Conservation (phyloP, 2,797 vertebrate species). For the Parauchenoglanis ngamensis region DNA sequence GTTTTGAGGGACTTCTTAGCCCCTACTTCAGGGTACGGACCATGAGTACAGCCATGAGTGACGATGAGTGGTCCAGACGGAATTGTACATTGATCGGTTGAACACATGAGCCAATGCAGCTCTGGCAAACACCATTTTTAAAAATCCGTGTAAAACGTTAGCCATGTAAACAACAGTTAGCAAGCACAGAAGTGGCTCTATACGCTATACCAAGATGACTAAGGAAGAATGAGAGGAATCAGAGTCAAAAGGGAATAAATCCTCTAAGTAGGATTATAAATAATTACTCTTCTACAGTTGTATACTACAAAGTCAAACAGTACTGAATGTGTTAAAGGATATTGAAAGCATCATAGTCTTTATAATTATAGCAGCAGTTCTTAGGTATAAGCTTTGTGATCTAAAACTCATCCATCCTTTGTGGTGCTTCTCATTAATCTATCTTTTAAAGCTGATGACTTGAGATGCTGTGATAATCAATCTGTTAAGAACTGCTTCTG, state of each 20-base stretch:
- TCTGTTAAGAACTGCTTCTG: not conserved
- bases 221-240: not conserved
- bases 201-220: not conserved
- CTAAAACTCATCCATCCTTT: not conserved
- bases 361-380: not conserved
- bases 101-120: too few species aligned
- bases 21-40: too few species aligned
- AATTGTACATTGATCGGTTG: too few species aligned
- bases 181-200: too few species aligned
- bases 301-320: not conserved
- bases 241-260: not conserved
- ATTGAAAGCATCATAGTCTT: not conserved
- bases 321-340: not conserved
- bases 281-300: not conserved
- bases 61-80: too few species aligned
- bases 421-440: not conserved
- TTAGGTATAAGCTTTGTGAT: not conserved
- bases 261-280: not conserved
- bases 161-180: too few species aligned
- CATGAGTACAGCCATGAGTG: too few species aligned
- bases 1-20: too few species aligned
- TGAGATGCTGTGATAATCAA: not conserved
- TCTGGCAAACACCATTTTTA: too few species aligned
- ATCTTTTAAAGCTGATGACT: not conserved
- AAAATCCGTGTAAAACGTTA: not conserved